Evolutionary conservation across 2,113 vertebrate species (phyloP), one percentile per base, ranked within the genome.

Genomic region (Peromyscus polionotus): DNA sequence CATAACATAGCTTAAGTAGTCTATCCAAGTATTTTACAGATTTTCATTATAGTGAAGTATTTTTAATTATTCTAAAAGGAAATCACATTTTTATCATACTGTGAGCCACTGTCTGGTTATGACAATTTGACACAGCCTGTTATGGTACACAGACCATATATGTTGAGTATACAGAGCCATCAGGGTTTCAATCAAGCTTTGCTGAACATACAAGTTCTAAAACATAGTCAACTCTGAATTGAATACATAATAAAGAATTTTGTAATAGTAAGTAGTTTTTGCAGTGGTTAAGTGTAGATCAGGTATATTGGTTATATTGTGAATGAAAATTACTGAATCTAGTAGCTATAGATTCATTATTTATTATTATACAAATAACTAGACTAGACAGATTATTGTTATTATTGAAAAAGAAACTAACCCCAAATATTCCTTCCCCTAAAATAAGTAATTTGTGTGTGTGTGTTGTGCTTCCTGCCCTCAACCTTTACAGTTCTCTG

Each of bases 401-500:
- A 61, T n/a, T 95, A 0, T 75, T 92, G 2, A 91, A 91, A 83
- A 81, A 45, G 12, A 36, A 5, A 16, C 42, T 42, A n/a, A 65
- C 4, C 19, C 94, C 54, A 72, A 89, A 67, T 75, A 88, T 77
- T 3, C n/a, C 77, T 39, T 95, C 81, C 54, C 14, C 20, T 76
- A 61, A 19, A 45, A 76, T 70, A 89, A 76, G 31, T n/a, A 28
- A 65, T 42, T 24, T 36, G 10, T 57, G 51, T 3, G 8, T 28
- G 16, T 33, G 5, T 33, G 5, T 45, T 48, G 5, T 81, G 54
- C 39, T 39, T 61, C 26, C 7, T n/a, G 42, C 80, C 86, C 89
- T 22, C 72, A 89, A 63, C 11, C 26, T 96, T 90, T 84, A 59
- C 1, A 59, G 67, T 91, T 93, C n/a, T 91, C 77, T 42, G 73